Conservation (phyloP, 2,113 vertebrate species). For the Hipposideros armiger region DNA sequence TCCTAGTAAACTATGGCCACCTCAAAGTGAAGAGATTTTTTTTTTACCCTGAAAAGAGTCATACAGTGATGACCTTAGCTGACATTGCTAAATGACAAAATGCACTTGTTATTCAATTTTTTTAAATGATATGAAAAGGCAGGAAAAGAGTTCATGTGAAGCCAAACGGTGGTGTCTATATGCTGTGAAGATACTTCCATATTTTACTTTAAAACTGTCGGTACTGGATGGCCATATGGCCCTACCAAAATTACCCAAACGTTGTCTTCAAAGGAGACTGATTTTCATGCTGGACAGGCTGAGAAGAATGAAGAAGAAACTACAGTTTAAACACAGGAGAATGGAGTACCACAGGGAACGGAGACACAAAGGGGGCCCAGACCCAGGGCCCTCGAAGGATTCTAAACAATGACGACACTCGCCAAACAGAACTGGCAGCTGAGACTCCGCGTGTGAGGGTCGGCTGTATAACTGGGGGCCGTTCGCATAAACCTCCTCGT, state of each 20-base stretch:
- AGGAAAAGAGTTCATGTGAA: not conserved
- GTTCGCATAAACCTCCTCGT: not conserved
- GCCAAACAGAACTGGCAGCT: not conserved
- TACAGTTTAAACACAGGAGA: not conserved
- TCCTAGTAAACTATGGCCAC: not conserved
- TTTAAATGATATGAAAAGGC: not conserved
- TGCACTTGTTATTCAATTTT: not conserved
- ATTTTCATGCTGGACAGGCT: not conserved
- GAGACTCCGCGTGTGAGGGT: not conserved
- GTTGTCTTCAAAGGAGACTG: not conserved
- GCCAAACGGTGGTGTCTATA: not conserved
- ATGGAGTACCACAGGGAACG: not conserved
- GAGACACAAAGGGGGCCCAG: not conserved
- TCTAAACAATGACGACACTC: not conserved
- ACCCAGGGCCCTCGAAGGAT: not conserved
- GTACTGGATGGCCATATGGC: not conserved
- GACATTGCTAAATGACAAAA: not conserved
- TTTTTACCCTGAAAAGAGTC: not conserved
- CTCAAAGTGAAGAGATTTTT: not conserved
- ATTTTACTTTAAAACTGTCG: not conserved
- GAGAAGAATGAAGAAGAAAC: not conserved
- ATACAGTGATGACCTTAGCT: not conserved
- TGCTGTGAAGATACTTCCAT: not conserved
- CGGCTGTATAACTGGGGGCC: not conserved
- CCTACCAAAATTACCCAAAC: not conserved